Evolutionary conservation across 2,113 vertebrate species (phyloP).

Genomic region (Desmodus rotundus): DNA sequence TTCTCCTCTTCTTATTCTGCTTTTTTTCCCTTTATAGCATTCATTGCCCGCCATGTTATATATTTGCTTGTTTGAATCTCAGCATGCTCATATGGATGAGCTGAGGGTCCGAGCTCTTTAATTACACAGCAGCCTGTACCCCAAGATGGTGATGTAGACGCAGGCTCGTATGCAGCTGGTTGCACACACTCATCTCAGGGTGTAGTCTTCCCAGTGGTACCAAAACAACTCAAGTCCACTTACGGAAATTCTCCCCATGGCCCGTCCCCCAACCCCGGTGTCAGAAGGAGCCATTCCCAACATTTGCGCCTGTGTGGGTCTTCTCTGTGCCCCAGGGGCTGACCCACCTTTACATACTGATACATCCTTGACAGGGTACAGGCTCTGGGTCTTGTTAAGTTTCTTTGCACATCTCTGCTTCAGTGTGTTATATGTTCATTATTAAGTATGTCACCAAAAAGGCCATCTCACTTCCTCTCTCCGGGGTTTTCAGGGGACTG

Average conservation of each 20-base stretch:
- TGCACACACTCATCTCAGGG: not conserved
- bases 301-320: accelerated
- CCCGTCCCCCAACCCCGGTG: not conserved
- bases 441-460: not conserved
- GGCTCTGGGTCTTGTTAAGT: not conserved
- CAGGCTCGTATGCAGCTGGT: not conserved
- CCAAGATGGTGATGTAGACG: not conserved
- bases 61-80: no score
- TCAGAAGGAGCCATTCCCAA: not conserved
- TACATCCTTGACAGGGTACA: not conserved
- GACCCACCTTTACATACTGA: accelerated
- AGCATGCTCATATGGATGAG: not conserved
- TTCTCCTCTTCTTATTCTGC: not conserved
- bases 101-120: not conserved
- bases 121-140: not conserved
- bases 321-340: not conserved
- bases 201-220: not conserved
- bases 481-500: not conserved
- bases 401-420: not conserved
- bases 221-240: not conserved
- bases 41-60: accelerated
- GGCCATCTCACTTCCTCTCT: not conserved
- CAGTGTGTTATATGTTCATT: accelerated
- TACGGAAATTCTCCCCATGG: not conserved
- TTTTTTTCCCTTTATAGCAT: not conserved